These are phyloP conservation scores for Synergus gifuensis DNA, from an alignment of 2,888 invertebrate genomes.

Conservation along the genomic window DNA sequence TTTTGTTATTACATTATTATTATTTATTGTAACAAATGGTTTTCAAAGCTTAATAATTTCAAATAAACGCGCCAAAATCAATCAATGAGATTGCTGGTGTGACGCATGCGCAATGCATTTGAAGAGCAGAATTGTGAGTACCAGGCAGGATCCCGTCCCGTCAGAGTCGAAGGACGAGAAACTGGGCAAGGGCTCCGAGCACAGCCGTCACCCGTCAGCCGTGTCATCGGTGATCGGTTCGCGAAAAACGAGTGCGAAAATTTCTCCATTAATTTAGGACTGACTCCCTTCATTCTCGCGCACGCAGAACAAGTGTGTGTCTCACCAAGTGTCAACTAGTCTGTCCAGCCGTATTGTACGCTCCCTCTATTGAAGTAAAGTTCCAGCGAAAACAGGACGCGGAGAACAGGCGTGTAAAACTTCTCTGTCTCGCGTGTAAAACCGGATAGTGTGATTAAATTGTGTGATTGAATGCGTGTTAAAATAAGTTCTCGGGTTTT, in stretches of 20 bases:
- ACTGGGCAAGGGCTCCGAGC: conserved; percentile 64
- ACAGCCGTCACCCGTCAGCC: conserved; percentile 58
- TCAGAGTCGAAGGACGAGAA: conserved; percentile 72
- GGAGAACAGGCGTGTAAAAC: conserved; percentile 33
- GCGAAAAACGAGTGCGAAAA: conserved; percentile 46
- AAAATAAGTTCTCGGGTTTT: background rate
- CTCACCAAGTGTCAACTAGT: conserved; percentile 41
- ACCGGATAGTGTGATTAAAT: conserved; percentile 24
- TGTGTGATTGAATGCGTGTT: conserved; percentile 10
- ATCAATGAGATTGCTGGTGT: too few species aligned
- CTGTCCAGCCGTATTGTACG: conserved; percentile 54
- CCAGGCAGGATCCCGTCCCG: conserved; percentile 73
- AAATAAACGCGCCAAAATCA: too few species aligned
- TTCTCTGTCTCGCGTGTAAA: conserved; percentile 3
- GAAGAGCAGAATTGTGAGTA: conserved; percentile 75
- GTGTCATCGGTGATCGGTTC: conserved; percentile 62
- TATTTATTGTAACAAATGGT: too few species aligned
- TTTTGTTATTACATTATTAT: too few species aligned
- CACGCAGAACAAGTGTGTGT: conserved; percentile 21
- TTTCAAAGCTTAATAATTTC: too few species aligned
- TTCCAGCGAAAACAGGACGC: conserved; percentile 48
- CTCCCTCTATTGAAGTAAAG: conserved; percentile 41
- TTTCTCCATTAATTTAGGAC: conserved; percentile 27
- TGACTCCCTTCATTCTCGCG: background rate
- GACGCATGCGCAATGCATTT: conserved; percentile 15